These are phyloP conservation scores for Catostomus latipinnis DNA, from an alignment of 2,797 vertebrate species.

Conservation along the genomic window DNA sequence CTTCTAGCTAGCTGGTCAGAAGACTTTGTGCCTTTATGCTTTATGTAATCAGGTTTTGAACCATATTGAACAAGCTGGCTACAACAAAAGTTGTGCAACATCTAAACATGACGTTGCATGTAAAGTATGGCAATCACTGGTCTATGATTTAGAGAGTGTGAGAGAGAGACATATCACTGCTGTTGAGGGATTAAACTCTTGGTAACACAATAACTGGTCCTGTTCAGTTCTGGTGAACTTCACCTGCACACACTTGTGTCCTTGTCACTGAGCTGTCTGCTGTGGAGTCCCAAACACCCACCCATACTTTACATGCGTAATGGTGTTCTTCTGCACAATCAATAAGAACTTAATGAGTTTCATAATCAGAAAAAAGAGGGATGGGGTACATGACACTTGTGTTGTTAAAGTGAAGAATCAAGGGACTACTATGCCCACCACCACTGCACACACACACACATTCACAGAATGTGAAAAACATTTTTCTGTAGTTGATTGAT, in stretches of 20 bases:
- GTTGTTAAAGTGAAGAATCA: constrained; percentile 24
- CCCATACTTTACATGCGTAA: constrained; percentile 39
- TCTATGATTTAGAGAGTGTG: too few relatives aligned
- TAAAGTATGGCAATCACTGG: too few relatives aligned
- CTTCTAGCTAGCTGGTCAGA: too few relatives aligned
- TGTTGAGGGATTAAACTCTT: not conserved
- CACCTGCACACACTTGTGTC: constrained; percentile 14
- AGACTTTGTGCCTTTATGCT: too few relatives aligned
- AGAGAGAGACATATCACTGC: not conserved
- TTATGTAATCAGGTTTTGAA: too few relatives aligned
- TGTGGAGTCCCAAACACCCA: not conserved
- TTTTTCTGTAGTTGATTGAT: not conserved
- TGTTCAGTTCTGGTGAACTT: constrained; percentile 1
- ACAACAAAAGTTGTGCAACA: too few relatives aligned
- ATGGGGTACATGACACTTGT: constrained; percentile 9
- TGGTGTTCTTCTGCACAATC: constrained; percentile 56
- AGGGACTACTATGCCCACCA: not conserved
- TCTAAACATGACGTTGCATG: too few relatives aligned
- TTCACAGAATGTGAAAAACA: not conserved
- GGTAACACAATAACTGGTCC: constrained; percentile 7
- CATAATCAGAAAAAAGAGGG: constrained; percentile 17
- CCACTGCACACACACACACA: not conserved
- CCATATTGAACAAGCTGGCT: too few relatives aligned
- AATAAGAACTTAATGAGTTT: constrained; percentile 54
- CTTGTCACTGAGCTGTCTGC: constrained; percentile 55